Percentiles rank a stretch among this genome's conserved stretches.
Conservation (phyloP, 2,113 vertebrate species). For the Panthera tigris region DNA sequence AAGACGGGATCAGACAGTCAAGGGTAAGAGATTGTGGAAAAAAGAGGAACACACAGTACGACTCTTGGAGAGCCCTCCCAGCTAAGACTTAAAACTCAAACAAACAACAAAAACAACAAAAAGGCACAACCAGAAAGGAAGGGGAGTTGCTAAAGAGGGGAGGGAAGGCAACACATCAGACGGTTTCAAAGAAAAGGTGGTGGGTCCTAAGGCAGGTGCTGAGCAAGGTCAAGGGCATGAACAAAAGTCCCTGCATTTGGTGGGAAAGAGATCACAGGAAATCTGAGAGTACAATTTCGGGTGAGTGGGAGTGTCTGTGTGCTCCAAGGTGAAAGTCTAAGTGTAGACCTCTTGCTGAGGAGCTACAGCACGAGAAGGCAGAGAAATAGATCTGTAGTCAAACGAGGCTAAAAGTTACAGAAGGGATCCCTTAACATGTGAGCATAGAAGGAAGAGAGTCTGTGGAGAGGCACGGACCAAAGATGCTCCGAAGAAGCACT, state of each 20-base stretch:
- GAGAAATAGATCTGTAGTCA: background rate
- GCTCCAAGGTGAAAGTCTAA: background rate
- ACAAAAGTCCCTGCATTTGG: background rate
- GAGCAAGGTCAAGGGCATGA: background rate
- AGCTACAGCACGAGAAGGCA: background rate
- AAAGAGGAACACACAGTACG: background rate
- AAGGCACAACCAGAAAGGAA: background rate
- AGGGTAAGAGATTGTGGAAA: background rate
- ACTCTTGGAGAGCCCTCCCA: background rate
- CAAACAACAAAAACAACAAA: background rate
- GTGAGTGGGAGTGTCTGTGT: background rate
- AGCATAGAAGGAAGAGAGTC: background rate
- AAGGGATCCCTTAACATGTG: background rate
- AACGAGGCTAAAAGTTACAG: background rate
- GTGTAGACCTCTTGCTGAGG: background rate
- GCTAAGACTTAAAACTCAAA: background rate
- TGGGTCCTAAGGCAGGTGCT: background rate
- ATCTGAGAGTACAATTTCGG: background rate
- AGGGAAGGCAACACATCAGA: background rate
- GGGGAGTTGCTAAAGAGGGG: background rate
- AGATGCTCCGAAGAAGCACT: background rate
- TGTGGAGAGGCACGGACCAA: fast-evolving
- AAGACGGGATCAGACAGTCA: background rate
- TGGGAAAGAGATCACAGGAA: background rate
- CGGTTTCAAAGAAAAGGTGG: background rate